Base-by-base conservation (phyloP, 37 sponge, comb jelly and placozoan genomes). In the Oscarella lobularis region DNA sequence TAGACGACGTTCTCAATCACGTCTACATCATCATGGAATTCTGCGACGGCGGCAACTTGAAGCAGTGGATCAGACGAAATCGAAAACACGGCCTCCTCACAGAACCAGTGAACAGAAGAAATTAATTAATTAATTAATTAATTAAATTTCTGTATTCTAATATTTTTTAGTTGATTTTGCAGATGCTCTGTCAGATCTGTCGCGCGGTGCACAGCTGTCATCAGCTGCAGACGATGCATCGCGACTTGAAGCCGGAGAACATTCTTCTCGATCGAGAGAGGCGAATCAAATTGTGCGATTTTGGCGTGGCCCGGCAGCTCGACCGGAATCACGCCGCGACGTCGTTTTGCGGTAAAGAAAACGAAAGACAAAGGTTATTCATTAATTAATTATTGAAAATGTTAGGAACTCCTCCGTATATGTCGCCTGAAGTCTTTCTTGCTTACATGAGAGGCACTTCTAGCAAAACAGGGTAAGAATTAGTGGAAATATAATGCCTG, bases 201-300 rank as follows among this genome's bases (percentile, higher is more conserved):
- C 74, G 74, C 35, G 95, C 90, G 2, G 95, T 90, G 27, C 75
- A 87, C 41, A 81, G 70, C 40, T 94, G 95, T 48, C 95, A 94
- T 66, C 68, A 76, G 48, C 87, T 85, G 54, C 81, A 78, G 33
- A 85, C 90, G 2, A 87, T 94, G 1, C 95, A 94, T 69, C 66
- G 95, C 14, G 95, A 94, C 74, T 67, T 94, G 4, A 94, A 94
- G 38, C 95, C 95, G 38, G 95, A 94, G 77, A 94, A 94, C 67
- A 71, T 94, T 27, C 60, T 48, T 27, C 60, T 48, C 60, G 20
- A 9, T 48, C 60, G 60, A 27, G 60, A 48, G 9, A 9, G 60
- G 14, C 9, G 14, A 20, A 48, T 48, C 60, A 48, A 48, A 20
- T 48, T 48, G 60, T 48, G 60, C 60, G 60, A 48, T 48, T 48